These are phyloP conservation scores for Philotrypesis tridentata DNA, from an alignment of 1,140 invertebrate species.

Conservation along the genomic window DNA sequence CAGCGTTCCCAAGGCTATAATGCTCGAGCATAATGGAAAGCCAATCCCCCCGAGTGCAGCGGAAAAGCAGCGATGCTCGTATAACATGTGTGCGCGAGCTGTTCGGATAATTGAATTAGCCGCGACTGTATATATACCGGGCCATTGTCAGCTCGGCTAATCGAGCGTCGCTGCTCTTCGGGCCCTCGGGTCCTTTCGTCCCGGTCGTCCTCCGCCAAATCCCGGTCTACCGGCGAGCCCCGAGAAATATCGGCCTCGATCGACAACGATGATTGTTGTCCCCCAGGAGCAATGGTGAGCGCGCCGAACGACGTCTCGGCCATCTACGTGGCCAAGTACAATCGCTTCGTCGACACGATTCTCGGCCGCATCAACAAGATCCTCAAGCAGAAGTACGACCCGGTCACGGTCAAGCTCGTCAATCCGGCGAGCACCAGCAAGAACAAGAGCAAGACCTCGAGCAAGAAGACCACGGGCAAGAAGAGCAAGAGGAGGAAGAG, in stretches of 20 bases:
- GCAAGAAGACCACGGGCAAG: slow-evolving; percentile 52
- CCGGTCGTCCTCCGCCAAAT: no score
- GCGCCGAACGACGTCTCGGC: slow-evolving; percentile 75
- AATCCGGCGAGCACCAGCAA: slow-evolving; percentile 74
- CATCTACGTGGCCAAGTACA: slow-evolving; percentile 85
- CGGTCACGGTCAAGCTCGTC: slow-evolving; percentile 83
- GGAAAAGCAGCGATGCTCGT: not conserved
- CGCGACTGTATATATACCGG: no score
- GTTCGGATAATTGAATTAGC: not conserved
- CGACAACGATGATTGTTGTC: no score
- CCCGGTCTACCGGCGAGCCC: no score
- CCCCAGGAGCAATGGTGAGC: slow-evolving; percentile 65
- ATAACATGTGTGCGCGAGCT: not conserved
- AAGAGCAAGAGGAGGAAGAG: slow-evolving; percentile 55
- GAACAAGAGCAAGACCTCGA: slow-evolving; percentile 63
- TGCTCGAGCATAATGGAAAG: not conserved
- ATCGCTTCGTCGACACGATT: slow-evolving; percentile 87
- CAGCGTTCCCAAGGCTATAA: not conserved
- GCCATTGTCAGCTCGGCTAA: no score
- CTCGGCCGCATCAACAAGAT: slow-evolving; percentile 86
- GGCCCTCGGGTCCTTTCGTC: not conserved
- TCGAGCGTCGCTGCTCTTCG: not conserved
- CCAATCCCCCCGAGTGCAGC: not conserved
- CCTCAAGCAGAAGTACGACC: slow-evolving; percentile 84
- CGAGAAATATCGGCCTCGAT: no score